Evolutionary conservation across 2,888 invertebrate genomes (phyloP).

Genomic region (Acholoe squamosa): DNA sequence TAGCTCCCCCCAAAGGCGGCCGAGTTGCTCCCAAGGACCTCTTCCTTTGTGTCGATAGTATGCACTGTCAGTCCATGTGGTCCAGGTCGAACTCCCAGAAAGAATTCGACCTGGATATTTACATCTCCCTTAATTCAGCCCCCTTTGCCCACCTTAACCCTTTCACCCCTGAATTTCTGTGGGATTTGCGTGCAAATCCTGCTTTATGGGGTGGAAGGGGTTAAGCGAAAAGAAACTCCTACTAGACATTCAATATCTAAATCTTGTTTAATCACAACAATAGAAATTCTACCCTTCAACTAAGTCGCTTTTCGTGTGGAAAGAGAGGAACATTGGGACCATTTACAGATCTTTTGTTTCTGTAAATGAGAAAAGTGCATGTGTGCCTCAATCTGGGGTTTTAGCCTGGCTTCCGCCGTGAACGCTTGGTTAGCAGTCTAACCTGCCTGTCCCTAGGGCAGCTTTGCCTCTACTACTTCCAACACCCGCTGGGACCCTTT

Average conservation of each 20-base stretch:
- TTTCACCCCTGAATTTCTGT: too few species aligned
- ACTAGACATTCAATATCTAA: too few species aligned
- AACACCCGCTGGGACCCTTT: not conserved
- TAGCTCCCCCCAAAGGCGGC: not conserved
- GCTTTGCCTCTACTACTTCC: constrained; percentile 1
- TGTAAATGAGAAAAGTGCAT: constrained; percentile 13
- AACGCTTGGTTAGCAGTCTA: not conserved
- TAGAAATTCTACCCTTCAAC: too few species aligned
- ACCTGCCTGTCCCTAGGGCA: not conserved
- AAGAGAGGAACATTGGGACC: not conserved
- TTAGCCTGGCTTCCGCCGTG: not conserved
- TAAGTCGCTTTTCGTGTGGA: not conserved
- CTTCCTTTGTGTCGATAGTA: not conserved
- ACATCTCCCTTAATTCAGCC: too few species aligned
- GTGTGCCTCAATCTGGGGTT: not conserved
- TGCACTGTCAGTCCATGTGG: too few species aligned
- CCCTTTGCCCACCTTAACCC: too few species aligned
- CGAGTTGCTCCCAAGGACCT: not conserved
- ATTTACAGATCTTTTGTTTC: constrained; percentile 5
- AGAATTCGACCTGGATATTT: too few species aligned
- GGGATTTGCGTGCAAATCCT: too few species aligned
- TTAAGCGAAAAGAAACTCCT: too few species aligned
- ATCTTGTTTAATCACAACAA: too few species aligned
- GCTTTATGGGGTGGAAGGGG: too few species aligned
- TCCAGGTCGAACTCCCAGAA: too few species aligned